Base-by-base conservation (phyloP, 2,113 vertebrate genomes). In the Onychostoma macrolepis region DNA sequence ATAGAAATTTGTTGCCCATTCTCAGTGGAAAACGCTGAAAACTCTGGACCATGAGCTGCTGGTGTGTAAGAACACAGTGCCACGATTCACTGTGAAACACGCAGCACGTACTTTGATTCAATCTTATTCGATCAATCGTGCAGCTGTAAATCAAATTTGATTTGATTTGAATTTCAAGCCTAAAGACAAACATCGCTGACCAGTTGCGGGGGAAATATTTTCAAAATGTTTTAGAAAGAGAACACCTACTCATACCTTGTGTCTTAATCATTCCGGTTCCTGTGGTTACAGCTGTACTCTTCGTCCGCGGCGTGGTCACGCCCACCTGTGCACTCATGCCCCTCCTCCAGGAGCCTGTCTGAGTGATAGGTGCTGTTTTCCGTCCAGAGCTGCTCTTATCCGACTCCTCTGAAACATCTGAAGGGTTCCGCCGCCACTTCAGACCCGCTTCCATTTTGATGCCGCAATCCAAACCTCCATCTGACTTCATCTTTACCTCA, bases 241-340 rank as follows among this genome's bases (percentile, higher is more conserved):
- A 24, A 8, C 48, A 36, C 53, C 85, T 93, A 99, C 98, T 97
- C 88, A 96, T 96, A 81, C 96, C 95, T 28, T 97, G 96, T 80
- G 94, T 95, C 94, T 98, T 99, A 89, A 96, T 90, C 0, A 93
- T 65, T 26, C 93, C 92, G 1, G 96, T 93, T 67, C 91, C 90
- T 0, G 95, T 89, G 75, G 95, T 90, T 1, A 95, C 91, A 0
- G 90, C 85, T 84, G 94, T 91, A 91, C 91, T 93, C 93, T 99
- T 99, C 0, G 97, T 97, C 85, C 97, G 94, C 0, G 98, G 98
- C 69, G 96, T 88, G 4, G 97, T 99, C 92, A 99, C 96, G 93
- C 98, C 98, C 90, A 99, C 97, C 93, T 99, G 98, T 45, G 98
- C 95, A 0, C 95, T 98, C 98, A 99, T 97, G 92, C 98, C 98